Base-by-base conservation (phyloP, 2,797 vertebrate species). In the Enteromius radiatus region DNA sequence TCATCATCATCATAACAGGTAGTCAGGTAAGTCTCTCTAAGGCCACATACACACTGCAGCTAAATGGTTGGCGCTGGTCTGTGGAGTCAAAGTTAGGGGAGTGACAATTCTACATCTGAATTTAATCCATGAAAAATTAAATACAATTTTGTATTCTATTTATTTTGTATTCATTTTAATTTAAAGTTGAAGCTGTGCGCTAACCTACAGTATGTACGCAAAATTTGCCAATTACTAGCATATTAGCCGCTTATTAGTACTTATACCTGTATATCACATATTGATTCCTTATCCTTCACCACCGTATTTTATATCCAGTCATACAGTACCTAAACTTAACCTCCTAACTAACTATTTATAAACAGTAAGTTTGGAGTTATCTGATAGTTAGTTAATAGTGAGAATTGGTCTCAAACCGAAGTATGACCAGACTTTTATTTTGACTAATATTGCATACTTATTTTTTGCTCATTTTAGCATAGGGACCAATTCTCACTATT, bases 1-100 rank as follows among this genome's bases (percentile, higher is more conserved):
- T 67, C 61, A 52, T 74, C 80, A 79, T 83, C 68, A 83, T 75
- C 74, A 64, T 81, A 56, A 78, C 67, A 78, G 52, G 81, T 21
- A 56, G 61, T 76, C n/a, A 83, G 43, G 21, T 68, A 52, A 78
- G 36, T 77, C 33, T 68, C 59, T 68, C 38, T 28, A 23, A 54
- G 21, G 45, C 33, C 19, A 26, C 4, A 3, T 74, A 81, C 41
- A 64, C 69, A 65, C n/a, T 81, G 59, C 23, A 49, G 23, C 17
- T 54, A 52, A 36, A 52, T 65, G 1, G 4, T 33, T 45, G 7
- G 9, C 1, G 15, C 15, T 64, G 54, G 6, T 28, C 26, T 70
- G 19, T 49, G 43, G 9, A 70, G 49, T 59, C 17, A 41, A 23
- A 69, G n/a, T 52, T n/a, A 56, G 71, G 19, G 19, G 19, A 36